Percentiles rank a stretch among this genome's conserved stretches.
Conservation (phyloP, 2,888 invertebrate genomes). For the Diabrotica balteata region DNA sequence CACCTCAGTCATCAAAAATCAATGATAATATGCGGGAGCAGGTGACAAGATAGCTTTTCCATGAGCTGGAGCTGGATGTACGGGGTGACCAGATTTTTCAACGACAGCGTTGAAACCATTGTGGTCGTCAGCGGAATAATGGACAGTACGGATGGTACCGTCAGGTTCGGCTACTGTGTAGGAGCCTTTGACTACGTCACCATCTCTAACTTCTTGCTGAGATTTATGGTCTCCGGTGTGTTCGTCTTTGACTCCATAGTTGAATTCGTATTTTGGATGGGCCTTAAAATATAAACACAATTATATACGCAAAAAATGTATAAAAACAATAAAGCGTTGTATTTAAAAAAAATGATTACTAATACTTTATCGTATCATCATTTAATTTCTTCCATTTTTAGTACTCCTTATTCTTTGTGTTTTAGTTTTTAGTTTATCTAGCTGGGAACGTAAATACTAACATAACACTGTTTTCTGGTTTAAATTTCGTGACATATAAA, state of each 20-base stretch:
- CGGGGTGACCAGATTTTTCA: not conserved
- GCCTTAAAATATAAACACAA: slow-evolving; percentile 21
- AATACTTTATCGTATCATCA: too few species aligned
- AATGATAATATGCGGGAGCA: not conserved
- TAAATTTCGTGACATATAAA: too few species aligned
- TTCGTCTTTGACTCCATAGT: slow-evolving; percentile 64
- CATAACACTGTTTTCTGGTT: too few species aligned
- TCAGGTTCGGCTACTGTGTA: slow-evolving; percentile 69
- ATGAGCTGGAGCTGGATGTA: not conserved
- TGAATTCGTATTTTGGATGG: slow-evolving; percentile 61
- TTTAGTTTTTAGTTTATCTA: too few species aligned
- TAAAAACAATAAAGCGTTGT: too few species aligned
- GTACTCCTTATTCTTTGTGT: too few species aligned
- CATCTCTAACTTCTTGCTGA: slow-evolving; percentile 63
- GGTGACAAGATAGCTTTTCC: not conserved
- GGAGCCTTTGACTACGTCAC: slow-evolving; percentile 67
- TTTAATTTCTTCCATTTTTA: too few species aligned
- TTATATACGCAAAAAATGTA: too few species aligned
- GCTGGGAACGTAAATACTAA: too few species aligned
- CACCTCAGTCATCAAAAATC: not conserved
- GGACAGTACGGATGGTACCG: slow-evolving; percentile 58
- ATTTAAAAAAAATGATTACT: too few species aligned
- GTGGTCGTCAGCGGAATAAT: not conserved
- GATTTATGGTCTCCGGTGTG: slow-evolving; percentile 66
- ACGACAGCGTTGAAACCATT: not conserved